Base-by-base conservation (phyloP, 2,888 invertebrate species). In the Acleris sparsana region DNA sequence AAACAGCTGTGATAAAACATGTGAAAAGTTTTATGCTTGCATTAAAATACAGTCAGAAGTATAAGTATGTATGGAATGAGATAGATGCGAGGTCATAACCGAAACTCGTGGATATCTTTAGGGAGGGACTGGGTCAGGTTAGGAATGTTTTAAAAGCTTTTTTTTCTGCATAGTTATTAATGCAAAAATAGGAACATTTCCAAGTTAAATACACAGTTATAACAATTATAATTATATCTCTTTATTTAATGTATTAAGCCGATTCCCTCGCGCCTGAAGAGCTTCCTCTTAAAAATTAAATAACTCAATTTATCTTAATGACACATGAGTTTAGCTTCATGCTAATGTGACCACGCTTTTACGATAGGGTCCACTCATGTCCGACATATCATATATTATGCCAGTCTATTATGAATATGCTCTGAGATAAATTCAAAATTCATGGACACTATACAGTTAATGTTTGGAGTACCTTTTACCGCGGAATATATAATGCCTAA, bases 241-340 rank as follows among this genome's bases (percentile, higher is more conserved):
- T 39, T 9, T 33, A 3, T 33, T 9, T 33, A 33, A 2, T 39
- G 4, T 5, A 39, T 39, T 3, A 4, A 39, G 13, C 39, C 13
- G 1, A 9, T 39, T 13, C 33, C 11, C 33, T 13, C 13, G 5
- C 39, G 33, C 3, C 33, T 3, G 3, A 20, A n/a, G 9, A 51
- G 6, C 57, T 22, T 48, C 39, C 65, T 64, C 72, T 73, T 55
- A 44, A 71, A 69, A 68, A 69, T 71, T 69, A 74, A 75, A 79
- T 77, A 22, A 48, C 48, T 22, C 68, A 73, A 73, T 80, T 79
- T 80, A 78, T 80, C 73, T 74, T 77, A 77, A 78, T 76, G 77
- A 79, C 73, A 16, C 44, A 56, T 51, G 75, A 75, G 77, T 80
- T 78, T 77, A 72, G 72, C 70, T 68, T 65, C 76, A 84, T 82